These are phyloP conservation scores for Siphlonurus alternatus DNA, from an alignment of 2,888 invertebrate species.

Conservation along the genomic window DNA sequence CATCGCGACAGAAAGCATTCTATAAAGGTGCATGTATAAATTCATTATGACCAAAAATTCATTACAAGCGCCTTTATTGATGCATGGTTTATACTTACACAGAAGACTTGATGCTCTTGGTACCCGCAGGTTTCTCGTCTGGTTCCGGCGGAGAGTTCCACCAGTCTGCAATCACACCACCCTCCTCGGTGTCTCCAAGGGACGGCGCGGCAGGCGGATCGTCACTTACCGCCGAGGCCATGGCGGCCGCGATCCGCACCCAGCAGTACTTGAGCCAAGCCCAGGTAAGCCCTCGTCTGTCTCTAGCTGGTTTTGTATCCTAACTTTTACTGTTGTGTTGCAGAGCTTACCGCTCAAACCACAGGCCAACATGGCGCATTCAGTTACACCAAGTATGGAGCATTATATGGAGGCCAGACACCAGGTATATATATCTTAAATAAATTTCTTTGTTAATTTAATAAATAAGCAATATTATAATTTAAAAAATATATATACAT, in stretches of 20 bases:
- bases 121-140: constrained; percentile 36
- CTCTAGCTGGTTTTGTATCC: too few relatives aligned
- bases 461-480: too few relatives aligned
- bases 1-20: too few relatives aligned
- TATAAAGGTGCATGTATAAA: too few relatives aligned
- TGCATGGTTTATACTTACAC: too few relatives aligned
- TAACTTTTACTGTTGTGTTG: too few relatives aligned
- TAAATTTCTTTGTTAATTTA: too few relatives aligned
- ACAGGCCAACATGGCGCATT: constrained; percentile 64
- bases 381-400: constrained; percentile 18
- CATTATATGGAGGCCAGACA: constrained; percentile 1
- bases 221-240: constrained; percentile 7
- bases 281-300: too few relatives aligned
- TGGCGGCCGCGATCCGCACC: constrained; percentile 29
- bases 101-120: too few relatives aligned
- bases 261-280: constrained; percentile 42
- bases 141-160: constrained; percentile 43
- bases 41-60: too few relatives aligned
- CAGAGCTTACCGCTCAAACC: constrained; percentile 65
- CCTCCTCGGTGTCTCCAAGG: constrained; percentile 89
- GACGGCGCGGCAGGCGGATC: constrained; percentile 36
- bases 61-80: too few relatives aligned
- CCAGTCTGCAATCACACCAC: constrained; percentile 91
- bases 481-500: too few relatives aligned
- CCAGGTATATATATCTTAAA: background rate